Conservation (phyloP, 2,113 vertebrate genomes). For the Microcebus murinus region DNA sequence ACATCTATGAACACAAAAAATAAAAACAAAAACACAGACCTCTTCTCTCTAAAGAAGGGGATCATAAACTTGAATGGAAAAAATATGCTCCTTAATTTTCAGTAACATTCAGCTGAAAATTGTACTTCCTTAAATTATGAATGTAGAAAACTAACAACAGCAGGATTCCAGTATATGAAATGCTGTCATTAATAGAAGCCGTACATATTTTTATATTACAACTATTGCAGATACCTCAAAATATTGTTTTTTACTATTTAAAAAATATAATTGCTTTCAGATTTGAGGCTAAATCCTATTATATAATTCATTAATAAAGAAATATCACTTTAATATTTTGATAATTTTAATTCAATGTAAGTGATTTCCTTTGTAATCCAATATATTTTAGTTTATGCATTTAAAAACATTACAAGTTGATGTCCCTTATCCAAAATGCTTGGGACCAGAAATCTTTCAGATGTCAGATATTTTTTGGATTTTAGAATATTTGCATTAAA, state of each 20-base stretch:
- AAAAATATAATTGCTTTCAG: background rate
- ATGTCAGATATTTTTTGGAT: background rate
- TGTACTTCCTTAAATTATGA: background rate
- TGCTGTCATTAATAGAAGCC: background rate
- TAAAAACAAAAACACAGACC: background rate
- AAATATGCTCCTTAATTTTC: background rate
- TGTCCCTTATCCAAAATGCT: background rate
- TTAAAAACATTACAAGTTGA: background rate
- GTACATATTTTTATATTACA: background rate
- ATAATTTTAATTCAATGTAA: conserved; percentile 22
- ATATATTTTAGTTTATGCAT: background rate
- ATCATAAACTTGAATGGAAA: background rate
- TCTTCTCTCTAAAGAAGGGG: background rate
- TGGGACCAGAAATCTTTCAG: background rate
- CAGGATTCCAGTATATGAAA: background rate
- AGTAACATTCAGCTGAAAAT: background rate
- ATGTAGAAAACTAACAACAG: background rate
- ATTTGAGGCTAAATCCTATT: background rate
- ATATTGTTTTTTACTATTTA: background rate
- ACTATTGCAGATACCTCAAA: background rate
- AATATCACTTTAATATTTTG: background rate
- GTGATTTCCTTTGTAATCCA: background rate
- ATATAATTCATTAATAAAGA: conserved; percentile 45
- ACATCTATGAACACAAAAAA: background rate
- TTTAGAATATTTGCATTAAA: background rate